A percentile compares a stretch with the other conserved stretches of the same genome.
These are phyloP conservation scores for Lagodon rhomboides DNA, from an alignment of 2,797 vertebrate species.

Conservation along the genomic window DNA sequence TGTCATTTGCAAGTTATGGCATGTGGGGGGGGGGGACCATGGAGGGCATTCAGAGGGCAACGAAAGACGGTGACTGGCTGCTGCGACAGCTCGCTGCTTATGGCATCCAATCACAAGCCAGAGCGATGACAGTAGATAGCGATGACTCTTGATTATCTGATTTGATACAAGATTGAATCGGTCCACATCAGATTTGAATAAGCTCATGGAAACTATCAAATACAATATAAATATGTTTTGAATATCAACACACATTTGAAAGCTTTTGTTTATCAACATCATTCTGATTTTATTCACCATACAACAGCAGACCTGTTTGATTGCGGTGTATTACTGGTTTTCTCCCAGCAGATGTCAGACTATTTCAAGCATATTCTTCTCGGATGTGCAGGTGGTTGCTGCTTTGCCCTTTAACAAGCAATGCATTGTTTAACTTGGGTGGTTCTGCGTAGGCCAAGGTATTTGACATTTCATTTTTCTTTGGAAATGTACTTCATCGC, in stretches of 20 bases:
- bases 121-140: constrained; percentile 15
- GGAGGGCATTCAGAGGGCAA: background rate
- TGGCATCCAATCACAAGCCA: constrained; percentile 47
- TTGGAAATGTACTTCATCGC: too few species aligned
- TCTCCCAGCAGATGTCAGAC: constrained; percentile 71
- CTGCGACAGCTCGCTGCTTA: rapidly evolving
- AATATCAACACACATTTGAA: background rate
- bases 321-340: constrained; percentile 31
- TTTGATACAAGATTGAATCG: constrained; percentile 46
- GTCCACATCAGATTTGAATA: background rate
- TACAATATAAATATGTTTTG: background rate
- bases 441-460: too few species aligned
- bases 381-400: too few species aligned
- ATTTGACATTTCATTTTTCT: too few species aligned
- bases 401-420: too few species aligned
- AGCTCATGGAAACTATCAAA: background rate
- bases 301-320: background rate
- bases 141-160: constrained; percentile 62
- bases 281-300: background rate
- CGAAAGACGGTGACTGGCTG: constrained; percentile 51
- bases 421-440: too few species aligned
- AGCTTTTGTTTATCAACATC: too few species aligned
- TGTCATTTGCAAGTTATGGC: constrained; percentile 49
- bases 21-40: background rate
- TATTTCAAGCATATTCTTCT: constrained; percentile 8